Percentiles rank a stretch among this genome's conserved stretches.
Conservation (phyloP, 2,888 invertebrate species). For the Scaptomyza flava region DNA sequence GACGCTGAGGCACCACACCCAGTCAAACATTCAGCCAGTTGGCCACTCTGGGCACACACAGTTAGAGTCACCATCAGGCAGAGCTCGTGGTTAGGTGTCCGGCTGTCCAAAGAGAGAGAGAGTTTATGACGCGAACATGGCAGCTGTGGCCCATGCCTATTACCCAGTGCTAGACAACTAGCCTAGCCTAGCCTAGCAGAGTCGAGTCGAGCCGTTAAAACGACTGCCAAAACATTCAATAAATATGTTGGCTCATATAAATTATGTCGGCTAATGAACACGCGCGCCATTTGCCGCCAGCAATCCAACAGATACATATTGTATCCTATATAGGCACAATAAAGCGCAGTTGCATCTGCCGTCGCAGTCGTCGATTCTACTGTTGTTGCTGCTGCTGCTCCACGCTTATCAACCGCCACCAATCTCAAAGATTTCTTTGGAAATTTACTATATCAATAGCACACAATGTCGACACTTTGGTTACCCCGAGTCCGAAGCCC, state of each 20-base stretch:
- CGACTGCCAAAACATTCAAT: slow-evolving; percentile 79
- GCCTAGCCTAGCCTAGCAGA: slow-evolving; percentile 1
- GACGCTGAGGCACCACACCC: slow-evolving; percentile 75
- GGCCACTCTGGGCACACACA: slow-evolving; percentile 4
- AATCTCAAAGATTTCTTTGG: slow-evolving; percentile 76
- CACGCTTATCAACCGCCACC: slow-evolving; percentile 74
- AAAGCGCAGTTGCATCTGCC: slow-evolving; percentile 69
- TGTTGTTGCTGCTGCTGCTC: slow-evolving; percentile 37
- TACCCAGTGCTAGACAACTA: slow-evolving; percentile 52
- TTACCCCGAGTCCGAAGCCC: slow-evolving; percentile 15
- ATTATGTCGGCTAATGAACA: slow-evolving; percentile 78
- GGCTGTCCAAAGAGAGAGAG: slow-evolving; percentile 21
- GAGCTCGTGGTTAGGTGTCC: slow-evolving; percentile 1
- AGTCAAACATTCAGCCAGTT: slow-evolving; percentile 5
- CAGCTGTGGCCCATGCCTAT: slow-evolving; percentile 57
- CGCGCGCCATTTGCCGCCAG: slow-evolving; percentile 61
- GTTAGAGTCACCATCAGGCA: slow-evolving; percentile 2
- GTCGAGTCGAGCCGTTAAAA: slow-evolving; percentile 64
- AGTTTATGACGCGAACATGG: slow-evolving; percentile 66
- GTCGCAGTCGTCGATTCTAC: not conserved
- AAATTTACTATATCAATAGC: slow-evolving; percentile 77
- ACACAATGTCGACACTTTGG: slow-evolving; percentile 68
- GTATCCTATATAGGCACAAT: slow-evolving; percentile 49
- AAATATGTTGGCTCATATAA: slow-evolving; percentile 79
- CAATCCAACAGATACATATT: slow-evolving; percentile 38